Percentiles rank a stretch among this genome's conserved stretches.
Evolutionary conservation across 2,113 vertebrate species (phyloP).

Genomic region (Cyanoderma ruficeps): DNA sequence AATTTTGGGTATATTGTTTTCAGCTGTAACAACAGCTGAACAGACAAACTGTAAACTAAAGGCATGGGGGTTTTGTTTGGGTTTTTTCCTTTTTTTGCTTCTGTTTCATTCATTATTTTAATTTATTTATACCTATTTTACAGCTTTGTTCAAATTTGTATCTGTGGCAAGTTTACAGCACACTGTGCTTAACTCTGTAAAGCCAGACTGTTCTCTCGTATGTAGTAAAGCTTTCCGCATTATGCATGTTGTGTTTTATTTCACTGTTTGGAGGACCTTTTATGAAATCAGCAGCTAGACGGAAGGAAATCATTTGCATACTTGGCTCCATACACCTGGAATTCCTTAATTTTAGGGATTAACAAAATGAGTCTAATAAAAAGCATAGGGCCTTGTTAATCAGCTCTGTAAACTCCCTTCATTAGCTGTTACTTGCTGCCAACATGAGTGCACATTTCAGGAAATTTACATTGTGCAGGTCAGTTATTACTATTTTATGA

Average conservation of each 20-base stretch:
- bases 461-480: conserved; percentile 73
- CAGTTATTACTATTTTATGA: conserved; percentile 74
- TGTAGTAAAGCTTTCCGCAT: conserved; percentile 66
- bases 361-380: conserved; percentile 82
- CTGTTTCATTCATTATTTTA: neutral
- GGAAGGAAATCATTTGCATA: conserved; percentile 83
- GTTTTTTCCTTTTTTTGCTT: rapidly evolving
- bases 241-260: conserved; percentile 72
- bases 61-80: neutral
- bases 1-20: conserved; percentile 26
- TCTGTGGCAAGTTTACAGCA: conserved; percentile 68
- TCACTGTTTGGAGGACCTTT: conserved; percentile 73
- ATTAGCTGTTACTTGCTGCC: conserved; percentile 72
- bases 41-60: neutral
- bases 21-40: conserved; percentile 45
- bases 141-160: conserved; percentile 74
- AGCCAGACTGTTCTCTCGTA: conserved; percentile 63
- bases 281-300: conserved; percentile 75
- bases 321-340: conserved; percentile 80
- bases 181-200: conserved; percentile 63
- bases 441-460: conserved; percentile 61
- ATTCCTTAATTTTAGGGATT: conserved; percentile 82
- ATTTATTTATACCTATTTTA: conserved; percentile 63
- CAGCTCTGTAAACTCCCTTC: conserved; percentile 77
- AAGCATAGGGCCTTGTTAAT: conserved; percentile 77